These are phyloP conservation scores for Cromileptes altivelis DNA, from an alignment of 2,113 vertebrate genomes.

Conservation along the genomic window DNA sequence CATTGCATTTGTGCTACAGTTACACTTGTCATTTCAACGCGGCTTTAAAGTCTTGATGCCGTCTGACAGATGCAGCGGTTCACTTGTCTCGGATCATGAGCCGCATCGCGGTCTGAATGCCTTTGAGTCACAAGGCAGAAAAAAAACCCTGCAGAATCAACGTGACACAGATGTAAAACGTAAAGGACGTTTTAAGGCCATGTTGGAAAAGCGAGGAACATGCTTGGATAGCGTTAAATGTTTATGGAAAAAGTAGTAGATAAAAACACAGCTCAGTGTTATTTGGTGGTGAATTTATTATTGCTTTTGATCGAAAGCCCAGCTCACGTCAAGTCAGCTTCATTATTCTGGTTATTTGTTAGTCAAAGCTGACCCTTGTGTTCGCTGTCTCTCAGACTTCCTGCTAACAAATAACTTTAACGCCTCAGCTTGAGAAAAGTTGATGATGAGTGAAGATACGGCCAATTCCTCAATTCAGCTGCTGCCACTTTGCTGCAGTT, in stretches of 20 bases:
- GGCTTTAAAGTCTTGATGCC: neutral
- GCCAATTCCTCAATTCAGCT: slow-evolving; percentile 52
- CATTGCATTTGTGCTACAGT: neutral
- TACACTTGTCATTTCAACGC: neutral
- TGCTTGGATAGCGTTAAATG: neutral
- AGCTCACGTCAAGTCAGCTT: neutral
- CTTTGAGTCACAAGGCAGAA: neutral
- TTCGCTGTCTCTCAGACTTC: neutral
- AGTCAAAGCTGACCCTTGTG: neutral
- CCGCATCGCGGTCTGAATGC: neutral
- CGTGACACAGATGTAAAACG: slow-evolving; percentile 7
- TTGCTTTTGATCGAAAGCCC: neutral
- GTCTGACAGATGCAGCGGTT: neutral
- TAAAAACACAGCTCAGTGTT: neutral
- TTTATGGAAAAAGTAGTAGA: neutral
- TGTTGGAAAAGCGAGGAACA: neutral
- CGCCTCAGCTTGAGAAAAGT: slow-evolving; percentile 18
- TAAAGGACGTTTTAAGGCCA: slow-evolving; percentile 22
- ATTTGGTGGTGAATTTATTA: too few species aligned
- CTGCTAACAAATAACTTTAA: slow-evolving; percentile 15
- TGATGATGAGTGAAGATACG: slow-evolving; percentile 11
- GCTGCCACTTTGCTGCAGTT: neutral
- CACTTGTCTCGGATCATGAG: neutral
- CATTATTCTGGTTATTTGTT: neutral
- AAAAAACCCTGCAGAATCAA: neutral